A percentile compares a stretch with the other conserved stretches of the same genome.
Conservation (phyloP, 2,113 vertebrate species). For the Anhinga anhinga region DNA sequence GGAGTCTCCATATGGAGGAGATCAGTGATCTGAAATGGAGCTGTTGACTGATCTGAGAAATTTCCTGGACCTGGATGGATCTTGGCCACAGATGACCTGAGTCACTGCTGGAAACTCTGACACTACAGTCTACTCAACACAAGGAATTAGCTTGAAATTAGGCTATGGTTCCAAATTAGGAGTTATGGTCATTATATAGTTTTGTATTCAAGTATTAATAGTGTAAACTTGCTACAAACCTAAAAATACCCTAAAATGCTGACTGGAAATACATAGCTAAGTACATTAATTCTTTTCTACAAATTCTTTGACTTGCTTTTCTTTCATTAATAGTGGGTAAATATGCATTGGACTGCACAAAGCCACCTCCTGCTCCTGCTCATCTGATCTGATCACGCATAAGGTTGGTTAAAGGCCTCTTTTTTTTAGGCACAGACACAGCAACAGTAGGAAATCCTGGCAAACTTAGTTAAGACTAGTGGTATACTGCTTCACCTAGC, state of each 20-base stretch:
- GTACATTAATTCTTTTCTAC: neutral
- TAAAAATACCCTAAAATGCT: neutral
- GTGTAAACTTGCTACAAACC: neutral
- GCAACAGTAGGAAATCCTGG: neutral
- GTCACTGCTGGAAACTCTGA: neutral
- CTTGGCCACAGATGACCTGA: neutral
- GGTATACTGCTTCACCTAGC: neutral
- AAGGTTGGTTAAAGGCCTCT: neutral
- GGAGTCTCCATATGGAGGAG: neutral
- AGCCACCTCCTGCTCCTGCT: neutral
- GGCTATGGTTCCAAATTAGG: neutral
- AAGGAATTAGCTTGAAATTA: neutral
- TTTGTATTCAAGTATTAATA: neutral
- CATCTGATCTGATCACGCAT: neutral
- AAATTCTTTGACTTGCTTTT: neutral
- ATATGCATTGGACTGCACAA: neutral
- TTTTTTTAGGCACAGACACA: neutral
- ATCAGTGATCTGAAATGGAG: neutral
- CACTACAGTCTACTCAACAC: neutral
- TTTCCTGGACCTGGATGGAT: neutral
- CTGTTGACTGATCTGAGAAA: neutral
- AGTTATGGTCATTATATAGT: neutral
- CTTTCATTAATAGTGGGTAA: neutral
- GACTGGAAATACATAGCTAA: neutral
- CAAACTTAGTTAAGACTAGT: neutral